Conservation (phyloP, 2,113 vertebrate species). For the Antigone vipio region DNA sequence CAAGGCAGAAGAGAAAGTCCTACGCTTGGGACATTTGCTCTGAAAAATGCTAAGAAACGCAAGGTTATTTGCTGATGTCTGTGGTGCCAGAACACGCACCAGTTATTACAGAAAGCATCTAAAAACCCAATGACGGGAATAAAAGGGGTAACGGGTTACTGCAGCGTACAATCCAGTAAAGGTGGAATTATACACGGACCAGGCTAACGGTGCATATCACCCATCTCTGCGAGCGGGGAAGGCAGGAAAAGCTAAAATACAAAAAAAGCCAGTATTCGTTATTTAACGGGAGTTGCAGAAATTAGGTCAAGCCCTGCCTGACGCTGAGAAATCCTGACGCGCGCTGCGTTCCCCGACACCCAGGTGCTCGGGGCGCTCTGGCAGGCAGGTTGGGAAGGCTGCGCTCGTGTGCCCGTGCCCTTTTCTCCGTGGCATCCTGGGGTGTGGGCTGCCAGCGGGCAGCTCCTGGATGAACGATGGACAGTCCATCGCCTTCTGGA, state of each 20-base stretch:
- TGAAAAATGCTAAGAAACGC: background rate
- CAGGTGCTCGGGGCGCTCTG: background rate
- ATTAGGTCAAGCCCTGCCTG: background rate
- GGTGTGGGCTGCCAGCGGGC: background rate
- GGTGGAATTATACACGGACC: background rate
- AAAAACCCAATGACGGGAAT: background rate
- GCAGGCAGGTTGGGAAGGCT: background rate
- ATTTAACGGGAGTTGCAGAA: background rate
- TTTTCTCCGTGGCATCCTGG: background rate
- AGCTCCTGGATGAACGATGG: background rate
- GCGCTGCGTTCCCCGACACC: fast-evolving
- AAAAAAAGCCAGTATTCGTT: background rate
- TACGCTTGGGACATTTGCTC: background rate
- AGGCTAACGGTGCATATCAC: background rate
- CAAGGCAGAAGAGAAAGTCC: background rate
- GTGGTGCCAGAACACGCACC: background rate
- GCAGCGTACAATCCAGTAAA: background rate
- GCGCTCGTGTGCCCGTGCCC: fast-evolving
- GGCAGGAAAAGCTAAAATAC: background rate
- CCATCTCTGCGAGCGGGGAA: background rate
- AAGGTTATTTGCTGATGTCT: background rate
- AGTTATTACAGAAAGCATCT: background rate
- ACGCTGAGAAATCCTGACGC: background rate
- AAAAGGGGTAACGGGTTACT: background rate
- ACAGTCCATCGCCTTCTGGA: background rate